Percentiles rank a stretch among this genome's conserved stretches.
Conservation (phyloP, 2,113 vertebrate species). For the Oreochromis spilurus region DNA sequence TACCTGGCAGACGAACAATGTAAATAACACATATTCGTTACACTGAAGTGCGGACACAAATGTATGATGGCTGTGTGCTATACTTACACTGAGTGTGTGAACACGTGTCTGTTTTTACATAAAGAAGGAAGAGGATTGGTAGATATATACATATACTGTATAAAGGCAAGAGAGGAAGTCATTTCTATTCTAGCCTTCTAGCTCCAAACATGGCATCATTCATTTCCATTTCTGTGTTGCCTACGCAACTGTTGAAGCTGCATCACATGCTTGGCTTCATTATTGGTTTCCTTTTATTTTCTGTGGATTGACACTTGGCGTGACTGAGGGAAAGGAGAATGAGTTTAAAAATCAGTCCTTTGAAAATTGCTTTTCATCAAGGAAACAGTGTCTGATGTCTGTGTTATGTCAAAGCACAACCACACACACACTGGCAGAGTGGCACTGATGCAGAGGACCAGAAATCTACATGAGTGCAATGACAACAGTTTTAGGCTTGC, state of each 20-base stretch:
- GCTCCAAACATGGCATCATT: constrained; percentile 81
- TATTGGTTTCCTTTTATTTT: constrained; percentile 43
- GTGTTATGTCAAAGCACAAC: background rate
- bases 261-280: constrained; percentile 70
- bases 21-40: background rate
- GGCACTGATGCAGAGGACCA: background rate
- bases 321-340: constrained; percentile 9
- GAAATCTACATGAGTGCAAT: background rate
- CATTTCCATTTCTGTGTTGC: constrained; percentile 83
- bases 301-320: constrained; percentile 27
- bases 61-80: background rate
- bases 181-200: constrained; percentile 79
- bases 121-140: constrained; percentile 9
- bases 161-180: constrained; percentile 55
- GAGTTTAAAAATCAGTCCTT: constrained; percentile 37
- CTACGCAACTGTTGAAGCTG: constrained; percentile 80
- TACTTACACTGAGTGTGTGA: background rate
- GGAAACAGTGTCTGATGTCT: background rate
- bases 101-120: background rate
- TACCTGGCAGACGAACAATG: background rate
- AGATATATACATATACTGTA: background rate
- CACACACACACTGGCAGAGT: background rate
- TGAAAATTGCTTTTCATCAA: constrained; percentile 37
- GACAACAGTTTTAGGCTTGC: background rate
- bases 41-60: background rate